Conservation (phyloP, 2,888 invertebrate species). For the Lamellibrachia satsuma region DNA sequence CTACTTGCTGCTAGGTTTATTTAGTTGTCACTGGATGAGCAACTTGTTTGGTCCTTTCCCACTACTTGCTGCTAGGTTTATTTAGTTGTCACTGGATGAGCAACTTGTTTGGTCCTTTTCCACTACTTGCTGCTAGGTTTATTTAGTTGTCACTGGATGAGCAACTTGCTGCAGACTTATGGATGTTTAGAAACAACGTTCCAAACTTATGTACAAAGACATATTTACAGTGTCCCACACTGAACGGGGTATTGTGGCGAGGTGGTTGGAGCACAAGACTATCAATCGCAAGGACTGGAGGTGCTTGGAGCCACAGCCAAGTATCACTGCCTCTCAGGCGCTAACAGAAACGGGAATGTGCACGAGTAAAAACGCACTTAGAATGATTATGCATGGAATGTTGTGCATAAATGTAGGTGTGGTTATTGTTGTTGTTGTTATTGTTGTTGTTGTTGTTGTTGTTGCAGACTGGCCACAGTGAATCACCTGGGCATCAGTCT, state of each 20-base stretch:
- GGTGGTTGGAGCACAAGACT: neutral
- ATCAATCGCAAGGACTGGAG: neutral
- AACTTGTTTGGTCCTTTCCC: too few species aligned
- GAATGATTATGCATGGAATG: too few species aligned
- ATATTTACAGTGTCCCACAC: neutral
- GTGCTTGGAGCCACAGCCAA: neutral
- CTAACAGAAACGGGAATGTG: slow-evolving; percentile 14
- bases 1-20: neutral
- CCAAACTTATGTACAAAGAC: neutral
- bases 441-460: neutral
- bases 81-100: neutral
- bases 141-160: slow-evolving; percentile 14
- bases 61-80: neutral
- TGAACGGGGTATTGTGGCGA: neutral
- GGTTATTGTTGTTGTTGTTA: neutral
- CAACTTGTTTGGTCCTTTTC: neutral
- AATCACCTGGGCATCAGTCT: neutral
- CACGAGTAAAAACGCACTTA: too few species aligned
- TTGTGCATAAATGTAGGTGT: neutral
- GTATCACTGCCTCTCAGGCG: neutral
- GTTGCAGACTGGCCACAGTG: neutral
- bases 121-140: too few species aligned
- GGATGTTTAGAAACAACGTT: neutral
- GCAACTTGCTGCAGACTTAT: neutral
- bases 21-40: neutral